Evolutionary conservation across 2,888 invertebrate species (phyloP).

Genomic region (Leptodirus hochenwartii): DNA sequence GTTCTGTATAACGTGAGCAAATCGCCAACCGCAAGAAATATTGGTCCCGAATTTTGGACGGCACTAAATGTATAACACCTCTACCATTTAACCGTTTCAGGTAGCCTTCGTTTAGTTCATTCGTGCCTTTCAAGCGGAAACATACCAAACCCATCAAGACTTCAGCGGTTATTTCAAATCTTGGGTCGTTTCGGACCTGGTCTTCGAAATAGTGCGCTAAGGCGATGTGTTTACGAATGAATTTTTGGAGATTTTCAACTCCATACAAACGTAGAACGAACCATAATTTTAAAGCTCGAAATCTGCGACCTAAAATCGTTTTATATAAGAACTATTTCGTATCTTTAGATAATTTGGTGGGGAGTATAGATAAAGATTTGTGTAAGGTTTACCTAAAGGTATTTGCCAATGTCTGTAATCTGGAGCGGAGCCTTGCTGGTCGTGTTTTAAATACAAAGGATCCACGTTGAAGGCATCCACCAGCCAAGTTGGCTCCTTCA

Average conservation of each 20-base stretch:
- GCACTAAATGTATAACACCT: slow-evolving; percentile 83
- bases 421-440: slow-evolving; percentile 73
- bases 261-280: slow-evolving; percentile 86
- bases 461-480: slow-evolving; percentile 95
- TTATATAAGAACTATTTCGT: too few species aligned
- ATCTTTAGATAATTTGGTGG: too few species aligned
- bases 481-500: slow-evolving; percentile 73
- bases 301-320: slow-evolving; percentile 86
- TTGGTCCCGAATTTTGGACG: slow-evolving; percentile 65
- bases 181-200: slow-evolving; percentile 50
- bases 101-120: slow-evolving; percentile 65
- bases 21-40: slow-evolving; percentile 82
- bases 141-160: slow-evolving; percentile 92
- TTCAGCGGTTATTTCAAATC: slow-evolving; percentile 80
- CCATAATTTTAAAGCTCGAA: slow-evolving; percentile 87
- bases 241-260: slow-evolving; percentile 67
- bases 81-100: slow-evolving; percentile 73
- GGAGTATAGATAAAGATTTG: too few species aligned
- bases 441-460: slow-evolving; percentile 90
- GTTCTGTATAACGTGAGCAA: slow-evolving; percentile 69
- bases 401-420: slow-evolving; percentile 98
- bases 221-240: slow-evolving; percentile 69
- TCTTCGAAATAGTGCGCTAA: slow-evolving; percentile 78
- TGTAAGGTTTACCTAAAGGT: too few species aligned
- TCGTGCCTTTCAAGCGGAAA: slow-evolving; percentile 76